These are phyloP conservation scores for Andrena flavipes DNA, from an alignment of 2,888 invertebrate species.

Conservation along the genomic window DNA sequence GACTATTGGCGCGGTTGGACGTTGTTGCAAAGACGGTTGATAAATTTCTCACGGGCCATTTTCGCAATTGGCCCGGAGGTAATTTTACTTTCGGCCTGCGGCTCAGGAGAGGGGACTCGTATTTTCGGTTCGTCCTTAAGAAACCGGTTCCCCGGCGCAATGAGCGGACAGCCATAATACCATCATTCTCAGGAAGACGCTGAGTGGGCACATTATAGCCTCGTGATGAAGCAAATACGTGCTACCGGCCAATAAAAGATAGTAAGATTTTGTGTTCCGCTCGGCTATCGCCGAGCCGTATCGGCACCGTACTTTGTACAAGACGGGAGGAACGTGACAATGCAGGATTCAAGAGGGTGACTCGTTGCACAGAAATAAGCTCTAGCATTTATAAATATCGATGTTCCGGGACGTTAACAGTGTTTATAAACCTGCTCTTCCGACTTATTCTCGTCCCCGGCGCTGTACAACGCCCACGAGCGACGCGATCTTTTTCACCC, in stretches of 20 bases:
- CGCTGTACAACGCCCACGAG: too few species aligned
- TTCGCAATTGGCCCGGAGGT: slow-evolving; percentile 60
- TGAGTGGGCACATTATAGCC: slow-evolving; percentile 70
- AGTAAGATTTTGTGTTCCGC: slow-evolving; percentile 55
- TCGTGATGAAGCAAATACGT: slow-evolving; percentile 69
- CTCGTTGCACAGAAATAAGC: too few species aligned
- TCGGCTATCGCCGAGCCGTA: slow-evolving; percentile 9
- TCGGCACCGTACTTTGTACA: neutral
- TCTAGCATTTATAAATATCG: too few species aligned
- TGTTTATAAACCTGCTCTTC: too few species aligned
- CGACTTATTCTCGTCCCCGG: too few species aligned
- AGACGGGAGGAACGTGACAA: too few species aligned
- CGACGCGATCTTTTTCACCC: neutral
- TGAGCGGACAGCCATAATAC: slow-evolving; percentile 66
- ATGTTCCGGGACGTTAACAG: too few species aligned
- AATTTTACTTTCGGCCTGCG: slow-evolving; percentile 58
- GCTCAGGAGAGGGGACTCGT: slow-evolving; percentile 12
- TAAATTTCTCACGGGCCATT: slow-evolving; percentile 59
- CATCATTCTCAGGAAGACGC: slow-evolving; percentile 69
- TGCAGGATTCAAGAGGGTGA: too few species aligned
- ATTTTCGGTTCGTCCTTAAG: slow-evolving; percentile 59
- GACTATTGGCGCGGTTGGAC: neutral
- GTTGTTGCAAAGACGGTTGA: slow-evolving; percentile 31
- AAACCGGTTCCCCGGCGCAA: slow-evolving; percentile 66
- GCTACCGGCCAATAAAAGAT: slow-evolving; percentile 73